Base-by-base conservation (phyloP, 2,113 vertebrate species). In the Halcyon senegalensis region DNA sequence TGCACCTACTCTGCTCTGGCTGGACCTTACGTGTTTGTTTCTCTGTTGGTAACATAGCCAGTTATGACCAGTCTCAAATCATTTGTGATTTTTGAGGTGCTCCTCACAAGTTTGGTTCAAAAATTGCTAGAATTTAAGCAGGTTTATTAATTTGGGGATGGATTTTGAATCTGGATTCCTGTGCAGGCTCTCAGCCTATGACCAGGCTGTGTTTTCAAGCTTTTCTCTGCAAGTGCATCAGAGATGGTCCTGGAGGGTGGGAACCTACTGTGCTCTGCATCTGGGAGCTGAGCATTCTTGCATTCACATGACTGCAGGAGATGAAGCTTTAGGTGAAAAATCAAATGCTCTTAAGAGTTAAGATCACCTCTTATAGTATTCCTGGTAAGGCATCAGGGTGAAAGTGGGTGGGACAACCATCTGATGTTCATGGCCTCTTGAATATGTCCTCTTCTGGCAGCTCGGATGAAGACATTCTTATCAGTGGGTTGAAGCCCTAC, bases 401-500 rank as follows among this genome's bases (percentile, higher is more conserved):
- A 8, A 25, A 9, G 35, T 39, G 13, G 27, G 25, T 24, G 13
- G 55, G 56, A 77, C 64, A 72, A 14, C 60, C 9, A 28, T 35
- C 11, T 23, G 3, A 51, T n/a, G 33, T 33, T 87, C 30, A 41
- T 0, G 60, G 56, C 43, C 66, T 56, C 25, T 39, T 39, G 39
- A 20, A 46, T 27, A 17, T 62, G 56, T 87, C 16, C 66, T 94
- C 20, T 64, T 90, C 79, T 2, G 10, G 25, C 98, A 99, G 99
- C 97, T 98, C 99, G 20, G 98, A 98, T 85, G 99, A 99, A 97
- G 99, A 99, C 96, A 98, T 99, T 81, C 98, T 99, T 72, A 98
- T 99, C 7, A 98, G 98, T 8, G 98, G 98, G 5, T 90, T 99
- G 90, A 99, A 99, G 97, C 99, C 99, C 11, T 99, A 99, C 96